These are phyloP conservation scores for Paramormyrops kingsleyae DNA, from an alignment of 2,113 vertebrate genomes.

Conservation along the genomic window DNA sequence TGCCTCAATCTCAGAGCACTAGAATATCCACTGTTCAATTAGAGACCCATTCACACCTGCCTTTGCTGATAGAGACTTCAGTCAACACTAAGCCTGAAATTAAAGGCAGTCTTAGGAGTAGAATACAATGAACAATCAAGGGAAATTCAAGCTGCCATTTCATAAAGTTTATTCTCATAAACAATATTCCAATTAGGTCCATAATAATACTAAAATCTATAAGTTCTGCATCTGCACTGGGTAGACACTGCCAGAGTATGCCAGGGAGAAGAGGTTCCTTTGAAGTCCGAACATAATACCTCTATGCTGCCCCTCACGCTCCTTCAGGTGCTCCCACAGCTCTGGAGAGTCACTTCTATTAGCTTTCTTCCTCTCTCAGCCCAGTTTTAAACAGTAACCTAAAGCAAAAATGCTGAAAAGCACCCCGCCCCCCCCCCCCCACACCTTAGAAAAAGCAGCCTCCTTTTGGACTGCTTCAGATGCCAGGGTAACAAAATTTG, in stretches of 20 bases:
- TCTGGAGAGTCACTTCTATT: neutral
- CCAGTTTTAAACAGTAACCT: neutral
- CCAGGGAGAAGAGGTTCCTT: neutral
- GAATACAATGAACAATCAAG: neutral
- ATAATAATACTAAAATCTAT: neutral
- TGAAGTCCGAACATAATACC: neutral
- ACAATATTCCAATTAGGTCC: neutral
- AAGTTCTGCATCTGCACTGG: neutral
- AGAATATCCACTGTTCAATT: neutral
- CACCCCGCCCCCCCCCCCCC: neutral
- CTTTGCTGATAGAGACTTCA: neutral
- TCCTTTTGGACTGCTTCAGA: neutral
- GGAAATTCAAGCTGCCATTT: neutral
- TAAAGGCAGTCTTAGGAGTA: neutral
- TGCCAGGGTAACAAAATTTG: neutral
- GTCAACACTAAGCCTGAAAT: neutral
- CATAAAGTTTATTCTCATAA: neutral
- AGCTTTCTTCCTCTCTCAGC: neutral
- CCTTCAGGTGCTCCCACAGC: neutral
- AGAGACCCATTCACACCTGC: neutral
- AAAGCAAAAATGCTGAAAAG: neutral
- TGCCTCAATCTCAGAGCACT: neutral
- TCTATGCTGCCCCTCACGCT: neutral
- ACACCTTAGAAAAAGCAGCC: neutral
- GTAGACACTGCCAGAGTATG: neutral